Percentiles rank a stretch among this genome's conserved stretches.
phyloP scores from a whole-genome alignment of 2,113 vertebrate genomes.

The Heliornis fulica region DNA sequence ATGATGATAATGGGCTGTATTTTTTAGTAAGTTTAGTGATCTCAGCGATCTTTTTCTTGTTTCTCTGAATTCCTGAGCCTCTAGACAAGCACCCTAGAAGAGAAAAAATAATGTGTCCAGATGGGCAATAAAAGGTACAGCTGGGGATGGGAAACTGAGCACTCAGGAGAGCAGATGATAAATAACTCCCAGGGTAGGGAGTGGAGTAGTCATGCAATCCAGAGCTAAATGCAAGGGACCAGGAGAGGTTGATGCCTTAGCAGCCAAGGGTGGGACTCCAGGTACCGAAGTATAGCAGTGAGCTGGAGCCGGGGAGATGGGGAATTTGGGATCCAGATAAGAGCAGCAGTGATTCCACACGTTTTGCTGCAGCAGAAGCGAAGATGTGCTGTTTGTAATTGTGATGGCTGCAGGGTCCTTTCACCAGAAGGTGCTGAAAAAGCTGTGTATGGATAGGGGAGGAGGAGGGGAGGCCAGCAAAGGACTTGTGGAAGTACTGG shows the following conservation, averaged over 20 bases:
- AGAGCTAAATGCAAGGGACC: not conserved
- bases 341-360: not conserved
- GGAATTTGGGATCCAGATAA: not conserved
- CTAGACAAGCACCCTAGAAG: not conserved
- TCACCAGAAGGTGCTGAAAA: not conserved
- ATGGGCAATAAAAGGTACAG: not conserved
- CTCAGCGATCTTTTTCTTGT: not conserved
- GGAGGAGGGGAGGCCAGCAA: not conserved
- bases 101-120: not conserved
- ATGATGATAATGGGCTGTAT: slow-evolving; percentile 99
- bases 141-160: not conserved
- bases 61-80: not conserved
- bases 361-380: not conserved
- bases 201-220: not conserved
- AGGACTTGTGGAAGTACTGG: not conserved
- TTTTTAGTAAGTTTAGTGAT: slow-evolving; percentile 83
- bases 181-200: not conserved
- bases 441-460: not conserved
- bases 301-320: not conserved
- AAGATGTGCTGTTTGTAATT: not conserved
- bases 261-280: not conserved
- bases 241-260: not conserved
- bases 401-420: not conserved
- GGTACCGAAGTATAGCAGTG: not conserved
- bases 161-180: not conserved